Evolutionary conservation across 1,140 invertebrate species (phyloP).

Genomic region (Leptopilina clavipes): DNA sequence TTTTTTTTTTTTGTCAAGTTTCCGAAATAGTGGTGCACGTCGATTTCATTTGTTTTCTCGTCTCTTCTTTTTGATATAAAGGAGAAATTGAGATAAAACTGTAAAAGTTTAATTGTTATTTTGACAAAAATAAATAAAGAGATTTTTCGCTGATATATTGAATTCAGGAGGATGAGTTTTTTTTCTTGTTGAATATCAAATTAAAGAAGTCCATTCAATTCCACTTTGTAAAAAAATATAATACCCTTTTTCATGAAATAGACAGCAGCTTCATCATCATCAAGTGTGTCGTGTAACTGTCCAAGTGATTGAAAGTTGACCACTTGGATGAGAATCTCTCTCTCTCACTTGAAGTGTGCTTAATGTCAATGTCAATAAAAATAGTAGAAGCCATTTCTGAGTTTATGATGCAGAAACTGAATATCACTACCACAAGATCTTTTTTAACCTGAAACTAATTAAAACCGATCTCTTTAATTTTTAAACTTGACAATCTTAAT

Average conservation of each 20-base stretch:
- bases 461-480: too few species aligned
- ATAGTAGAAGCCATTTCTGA: background rate
- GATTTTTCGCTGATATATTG: background rate
- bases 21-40: background rate
- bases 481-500: too few species aligned
- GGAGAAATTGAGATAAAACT: too few species aligned
- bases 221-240: background rate
- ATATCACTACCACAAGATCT: background rate
- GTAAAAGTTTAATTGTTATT: too few species aligned
- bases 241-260: background rate
- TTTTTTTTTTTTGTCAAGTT: conserved; percentile 13
- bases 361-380: conserved; percentile 12
- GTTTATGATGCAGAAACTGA: background rate
- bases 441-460: too few species aligned
- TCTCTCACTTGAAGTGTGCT: background rate
- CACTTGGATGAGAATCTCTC: background rate
- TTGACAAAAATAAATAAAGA: too few species aligned
- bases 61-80: too few species aligned
- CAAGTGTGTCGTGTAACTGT: background rate
- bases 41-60: too few species aligned
- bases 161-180: background rate
- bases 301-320: conserved; percentile 18
- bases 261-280: background rate
- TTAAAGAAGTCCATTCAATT: conserved; percentile 17
- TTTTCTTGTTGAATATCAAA: conserved; percentile 2